Evolutionary conservation across 1,140 invertebrate species (phyloP).

Genomic region (Spodoptera frugiperda): DNA sequence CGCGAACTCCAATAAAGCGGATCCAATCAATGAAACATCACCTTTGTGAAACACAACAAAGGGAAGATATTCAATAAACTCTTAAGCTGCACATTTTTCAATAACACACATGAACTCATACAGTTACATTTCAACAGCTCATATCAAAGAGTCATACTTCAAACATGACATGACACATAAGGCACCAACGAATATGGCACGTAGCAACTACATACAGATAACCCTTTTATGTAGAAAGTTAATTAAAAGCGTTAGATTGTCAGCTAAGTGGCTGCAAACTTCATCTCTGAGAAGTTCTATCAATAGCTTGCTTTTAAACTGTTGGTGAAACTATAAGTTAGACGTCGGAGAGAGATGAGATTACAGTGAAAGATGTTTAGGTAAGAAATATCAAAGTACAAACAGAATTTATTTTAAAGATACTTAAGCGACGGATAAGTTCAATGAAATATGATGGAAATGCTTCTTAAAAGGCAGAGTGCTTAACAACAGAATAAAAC

Average conservation of each 20-base stretch:
- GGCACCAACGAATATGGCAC: background rate
- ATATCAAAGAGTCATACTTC: background rate
- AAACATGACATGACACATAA: slow-evolving; percentile 4
- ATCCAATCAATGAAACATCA: too few species aligned
- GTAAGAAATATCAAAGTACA: background rate
- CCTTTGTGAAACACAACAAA: too few species aligned
- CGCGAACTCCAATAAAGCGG: too few species aligned
- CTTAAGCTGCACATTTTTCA: background rate
- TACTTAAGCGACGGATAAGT: too few species aligned
- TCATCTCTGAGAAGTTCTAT: slow-evolving; percentile 3
- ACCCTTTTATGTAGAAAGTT: background rate
- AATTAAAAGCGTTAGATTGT: background rate
- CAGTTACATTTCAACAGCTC: background rate
- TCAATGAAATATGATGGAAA: too few species aligned
- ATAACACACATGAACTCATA: background rate
- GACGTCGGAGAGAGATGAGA: background rate
- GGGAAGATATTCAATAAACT: too few species aligned
- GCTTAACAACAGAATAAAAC: background rate
- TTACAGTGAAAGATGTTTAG: background rate
- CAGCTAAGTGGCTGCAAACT: background rate
- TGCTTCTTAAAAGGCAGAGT: too few species aligned
- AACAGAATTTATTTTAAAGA: too few species aligned
- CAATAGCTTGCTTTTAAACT: slow-evolving; percentile 3
- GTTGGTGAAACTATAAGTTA: background rate
- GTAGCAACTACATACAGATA: background rate